A percentile compares a stretch with the other conserved stretches of the same genome.
These are phyloP conservation scores for Neoascia interrupta DNA, from an alignment of 2,888 invertebrate species.

Conservation along the genomic window DNA sequence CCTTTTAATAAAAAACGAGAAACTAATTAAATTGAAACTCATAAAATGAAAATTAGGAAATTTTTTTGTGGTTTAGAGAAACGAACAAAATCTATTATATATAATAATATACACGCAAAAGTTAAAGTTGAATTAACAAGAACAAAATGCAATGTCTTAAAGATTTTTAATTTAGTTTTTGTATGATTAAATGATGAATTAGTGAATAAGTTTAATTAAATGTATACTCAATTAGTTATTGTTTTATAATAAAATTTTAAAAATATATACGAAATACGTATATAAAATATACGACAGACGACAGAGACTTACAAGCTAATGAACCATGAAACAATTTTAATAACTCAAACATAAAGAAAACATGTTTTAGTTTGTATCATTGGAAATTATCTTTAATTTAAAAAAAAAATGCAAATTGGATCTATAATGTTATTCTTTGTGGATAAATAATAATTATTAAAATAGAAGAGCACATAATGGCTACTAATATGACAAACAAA, in stretches of 20 bases:
- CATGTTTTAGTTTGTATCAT: no score
- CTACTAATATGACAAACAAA: slow-evolving; percentile 42
- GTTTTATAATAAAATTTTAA: slow-evolving; percentile 40
- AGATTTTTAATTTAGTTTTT: slow-evolving; percentile 69
- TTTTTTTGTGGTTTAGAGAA: slow-evolving; percentile 60
- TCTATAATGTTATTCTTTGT: slow-evolving; percentile 24
- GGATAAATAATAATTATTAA: slow-evolving; percentile 11
- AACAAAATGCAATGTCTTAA: slow-evolving; percentile 43
- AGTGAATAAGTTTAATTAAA: slow-evolving; percentile 62
- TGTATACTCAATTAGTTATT: slow-evolving; percentile 62
- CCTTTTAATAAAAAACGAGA: slow-evolving; percentile 45
- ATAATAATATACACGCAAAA: slow-evolving; percentile 40
- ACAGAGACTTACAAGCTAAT: slow-evolving; percentile 59
- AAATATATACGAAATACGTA: background rate
- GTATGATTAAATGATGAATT: slow-evolving; percentile 66
- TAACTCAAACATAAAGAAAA: no score
- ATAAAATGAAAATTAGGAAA: slow-evolving; percentile 31
- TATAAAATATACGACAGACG: slow-evolving; percentile 13
- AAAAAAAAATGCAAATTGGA: slow-evolving; percentile 9
- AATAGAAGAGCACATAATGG: slow-evolving; percentile 11
- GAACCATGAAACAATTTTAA: slow-evolving; percentile 2
- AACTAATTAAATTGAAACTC: slow-evolving; percentile 33
- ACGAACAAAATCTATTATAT: slow-evolving; percentile 40
- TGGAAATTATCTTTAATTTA: no score
- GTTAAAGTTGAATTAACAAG: slow-evolving; percentile 26